Percentiles rank a stretch among this genome's conserved stretches.
Evolutionary conservation across 2,113 vertebrate species (phyloP).

Genomic region (Colossoma macropomum): DNA sequence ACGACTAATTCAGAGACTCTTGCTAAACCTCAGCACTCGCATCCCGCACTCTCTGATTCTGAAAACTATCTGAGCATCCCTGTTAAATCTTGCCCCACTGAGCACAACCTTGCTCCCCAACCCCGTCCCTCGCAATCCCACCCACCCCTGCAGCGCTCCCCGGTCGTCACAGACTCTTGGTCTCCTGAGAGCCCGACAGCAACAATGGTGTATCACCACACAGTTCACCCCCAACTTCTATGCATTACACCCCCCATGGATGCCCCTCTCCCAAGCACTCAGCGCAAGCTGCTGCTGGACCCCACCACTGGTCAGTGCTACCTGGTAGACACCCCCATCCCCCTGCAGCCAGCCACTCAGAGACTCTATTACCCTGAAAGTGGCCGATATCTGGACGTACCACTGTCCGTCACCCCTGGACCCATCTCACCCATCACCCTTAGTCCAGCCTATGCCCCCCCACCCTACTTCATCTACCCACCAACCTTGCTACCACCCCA

Average conservation of each 20-base stretch:
- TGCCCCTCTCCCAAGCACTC: slow-evolving; percentile 74
- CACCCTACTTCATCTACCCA: slow-evolving; percentile 91
- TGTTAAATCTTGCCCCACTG: slow-evolving; percentile 66
- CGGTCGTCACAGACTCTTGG: slow-evolving; percentile 67
- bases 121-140: slow-evolving; percentile 47
- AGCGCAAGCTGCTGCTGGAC: slow-evolving; percentile 93
- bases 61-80: slow-evolving; percentile 89
- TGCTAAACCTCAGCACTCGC: slow-evolving; percentile 37
- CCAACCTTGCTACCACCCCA: slow-evolving; percentile 79
- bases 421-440: slow-evolving; percentile 73
- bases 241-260: slow-evolving; percentile 79
- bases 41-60: slow-evolving; percentile 71
- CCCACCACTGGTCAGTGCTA: slow-evolving; percentile 94
- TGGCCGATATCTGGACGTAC: slow-evolving; percentile 94
- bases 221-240: slow-evolving; percentile 72
- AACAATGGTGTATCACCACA: slow-evolving; percentile 75
- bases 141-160: slow-evolving; percentile 61
- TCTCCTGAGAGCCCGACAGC: slow-evolving; percentile 68
- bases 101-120: slow-evolving; percentile 60
- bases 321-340: slow-evolving; percentile 90
- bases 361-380: slow-evolving; percentile 94
- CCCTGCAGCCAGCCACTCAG: slow-evolving; percentile 81
- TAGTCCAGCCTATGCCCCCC: slow-evolving; percentile 60
- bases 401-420: slow-evolving; percentile 77
- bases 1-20: slow-evolving; percentile 48